Conservation (phyloP, 2,797 vertebrate genomes). For the Aplochiton taeniatus region DNA sequence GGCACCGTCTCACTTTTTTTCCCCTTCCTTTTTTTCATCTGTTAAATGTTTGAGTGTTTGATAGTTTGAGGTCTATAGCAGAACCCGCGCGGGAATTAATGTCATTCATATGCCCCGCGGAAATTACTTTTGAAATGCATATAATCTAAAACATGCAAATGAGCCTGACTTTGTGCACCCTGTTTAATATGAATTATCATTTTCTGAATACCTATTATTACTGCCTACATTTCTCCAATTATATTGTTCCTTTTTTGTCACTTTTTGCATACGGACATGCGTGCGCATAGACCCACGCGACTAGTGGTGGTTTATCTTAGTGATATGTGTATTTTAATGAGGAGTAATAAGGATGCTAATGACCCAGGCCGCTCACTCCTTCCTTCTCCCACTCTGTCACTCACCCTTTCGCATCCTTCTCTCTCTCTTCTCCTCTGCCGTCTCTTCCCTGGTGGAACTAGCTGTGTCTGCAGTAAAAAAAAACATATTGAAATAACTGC, state of each 20-base stretch:
- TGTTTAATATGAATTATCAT: slow-evolving; percentile 99
- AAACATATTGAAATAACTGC: slow-evolving; percentile 41
- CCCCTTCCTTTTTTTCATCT: slow-evolving; percentile 76
- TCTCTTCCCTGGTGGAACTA: slow-evolving; percentile 52
- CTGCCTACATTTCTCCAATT: slow-evolving; percentile 96
- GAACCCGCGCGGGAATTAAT: slow-evolving; percentile 91
- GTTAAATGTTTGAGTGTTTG: slow-evolving; percentile 87
- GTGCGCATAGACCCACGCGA: slow-evolving; percentile 50
- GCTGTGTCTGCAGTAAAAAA: slow-evolving; percentile 43
- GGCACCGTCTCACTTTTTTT: slow-evolving; percentile 65
- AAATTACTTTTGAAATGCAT: slow-evolving; percentile 99
- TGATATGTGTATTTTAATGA: slow-evolving; percentile 81
- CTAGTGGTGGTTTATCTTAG: slow-evolving; percentile 56
- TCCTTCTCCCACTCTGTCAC: slow-evolving; percentile 4
- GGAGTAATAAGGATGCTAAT: slow-evolving; percentile 81
- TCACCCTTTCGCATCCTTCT: slow-evolving; percentile 28
- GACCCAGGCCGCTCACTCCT: slow-evolving; percentile 63
- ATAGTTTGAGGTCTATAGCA: slow-evolving; percentile 83
- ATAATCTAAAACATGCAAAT: slow-evolving; percentile 99
- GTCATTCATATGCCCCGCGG: slow-evolving; percentile 96
- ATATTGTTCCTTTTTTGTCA: slow-evolving; percentile 92
- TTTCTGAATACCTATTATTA: slow-evolving; percentile 99
- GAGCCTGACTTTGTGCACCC: slow-evolving; percentile 96
- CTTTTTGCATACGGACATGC: slow-evolving; percentile 70
- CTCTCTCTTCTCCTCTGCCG: slow-evolving; percentile 40